phyloP scores from a whole-genome alignment of 2,797 vertebrate genomes.

The Sibirionetta formosa region DNA sequence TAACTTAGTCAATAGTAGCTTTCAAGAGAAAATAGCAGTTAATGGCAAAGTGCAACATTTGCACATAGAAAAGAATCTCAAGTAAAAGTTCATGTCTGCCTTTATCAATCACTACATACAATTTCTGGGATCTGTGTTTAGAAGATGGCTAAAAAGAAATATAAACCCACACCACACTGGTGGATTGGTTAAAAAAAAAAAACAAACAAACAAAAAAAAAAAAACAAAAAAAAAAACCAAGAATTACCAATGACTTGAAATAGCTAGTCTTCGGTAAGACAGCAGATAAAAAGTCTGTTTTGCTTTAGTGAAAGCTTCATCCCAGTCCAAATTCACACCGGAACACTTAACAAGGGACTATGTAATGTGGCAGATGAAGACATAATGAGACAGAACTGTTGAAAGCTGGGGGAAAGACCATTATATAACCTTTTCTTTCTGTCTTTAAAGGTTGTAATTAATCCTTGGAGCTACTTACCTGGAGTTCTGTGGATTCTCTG shows the following conservation, averaged over 20 bases:
- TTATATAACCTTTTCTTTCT: background rate
- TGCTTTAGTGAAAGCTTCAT: background rate
- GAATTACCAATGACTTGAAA: background rate
- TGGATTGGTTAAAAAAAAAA: background rate
- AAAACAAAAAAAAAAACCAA: fast-evolving
- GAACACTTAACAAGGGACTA: background rate
- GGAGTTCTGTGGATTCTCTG: background rate
- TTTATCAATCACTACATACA: background rate
- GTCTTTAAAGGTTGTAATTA: background rate
- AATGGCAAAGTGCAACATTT: background rate
- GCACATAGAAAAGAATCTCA: background rate
- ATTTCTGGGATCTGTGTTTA: background rate
- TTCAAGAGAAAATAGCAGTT: background rate
- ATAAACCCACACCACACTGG: background rate
- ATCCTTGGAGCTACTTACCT: background rate
- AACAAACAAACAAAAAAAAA: background rate
- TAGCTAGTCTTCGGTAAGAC: background rate
- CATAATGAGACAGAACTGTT: background rate
- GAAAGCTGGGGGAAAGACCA: background rate
- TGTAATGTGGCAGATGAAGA: background rate
- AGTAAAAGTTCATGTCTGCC: background rate
- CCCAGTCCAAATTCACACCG: background rate
- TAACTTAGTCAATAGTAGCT: background rate
- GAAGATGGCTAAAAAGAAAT: background rate
- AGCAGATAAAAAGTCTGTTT: background rate